phyloP scores from a whole-genome alignment of 2,113 vertebrate genomes.

The Anguilla rostrata region DNA sequence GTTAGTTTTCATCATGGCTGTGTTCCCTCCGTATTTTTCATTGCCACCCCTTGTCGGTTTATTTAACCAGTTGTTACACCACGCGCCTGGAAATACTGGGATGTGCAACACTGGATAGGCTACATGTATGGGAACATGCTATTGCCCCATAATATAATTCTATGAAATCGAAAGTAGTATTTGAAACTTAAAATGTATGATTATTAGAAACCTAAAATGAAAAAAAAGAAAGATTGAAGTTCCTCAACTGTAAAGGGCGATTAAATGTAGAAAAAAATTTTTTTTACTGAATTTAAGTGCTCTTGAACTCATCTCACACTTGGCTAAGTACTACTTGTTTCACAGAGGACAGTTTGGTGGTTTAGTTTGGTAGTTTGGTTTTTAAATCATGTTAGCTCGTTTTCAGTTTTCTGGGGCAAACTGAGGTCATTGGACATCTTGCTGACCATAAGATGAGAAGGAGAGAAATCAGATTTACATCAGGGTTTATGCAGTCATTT shows the following conservation, averaged over 20 bases:
- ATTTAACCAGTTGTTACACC: neutral
- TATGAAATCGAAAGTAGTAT: neutral
- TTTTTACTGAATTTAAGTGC: neutral
- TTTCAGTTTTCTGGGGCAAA: conserved; percentile 12
- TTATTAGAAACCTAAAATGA: neutral
- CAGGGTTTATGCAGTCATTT: conserved; percentile 64
- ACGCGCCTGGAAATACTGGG: no score
- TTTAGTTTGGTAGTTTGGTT: neutral
- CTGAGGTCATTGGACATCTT: conserved; percentile 41
- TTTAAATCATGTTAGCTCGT: conserved; percentile 1
- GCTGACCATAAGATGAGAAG: conserved; percentile 29
- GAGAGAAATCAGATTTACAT: conserved; percentile 30
- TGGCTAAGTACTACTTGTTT: neutral
- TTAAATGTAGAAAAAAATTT: no score
- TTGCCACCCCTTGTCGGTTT: neutral
- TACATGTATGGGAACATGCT: neutral
- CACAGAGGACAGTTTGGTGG: neutral
- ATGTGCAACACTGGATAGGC: no score
- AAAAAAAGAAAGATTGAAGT: neutral
- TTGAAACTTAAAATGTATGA: neutral
- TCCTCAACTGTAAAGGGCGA: neutral
- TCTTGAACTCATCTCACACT: neutral
- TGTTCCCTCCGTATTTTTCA: neutral
- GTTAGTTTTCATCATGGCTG: neutral
- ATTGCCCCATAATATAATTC: neutral